These are phyloP conservation scores for Agrypnia vestita DNA, from an alignment of 1,140 invertebrate species.

Conservation along the genomic window DNA sequence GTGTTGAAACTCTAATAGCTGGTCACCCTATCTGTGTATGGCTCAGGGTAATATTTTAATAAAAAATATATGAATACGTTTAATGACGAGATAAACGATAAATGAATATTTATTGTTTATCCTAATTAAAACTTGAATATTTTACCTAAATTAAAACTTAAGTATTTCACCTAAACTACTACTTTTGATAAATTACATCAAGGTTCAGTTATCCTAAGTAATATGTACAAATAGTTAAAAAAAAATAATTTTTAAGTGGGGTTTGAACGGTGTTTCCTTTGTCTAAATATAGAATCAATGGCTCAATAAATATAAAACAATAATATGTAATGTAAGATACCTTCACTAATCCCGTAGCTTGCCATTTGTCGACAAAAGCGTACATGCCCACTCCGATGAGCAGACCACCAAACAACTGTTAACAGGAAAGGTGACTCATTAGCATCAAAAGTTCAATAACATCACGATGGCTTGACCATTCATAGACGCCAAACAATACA, in stretches of 20 bases:
- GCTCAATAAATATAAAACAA: neutral
- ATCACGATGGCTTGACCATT: slow-evolving; percentile 44
- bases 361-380: slow-evolving; percentile 94
- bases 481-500: slow-evolving; percentile 14
- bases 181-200: too few species aligned
- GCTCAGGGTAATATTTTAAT: too few species aligned
- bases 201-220: too few species aligned
- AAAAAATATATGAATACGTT: too few species aligned
- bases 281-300: neutral
- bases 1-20: too few species aligned
- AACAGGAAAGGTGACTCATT: slow-evolving; percentile 62
- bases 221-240: too few species aligned
- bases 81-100: too few species aligned
- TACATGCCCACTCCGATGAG: slow-evolving; percentile 92
- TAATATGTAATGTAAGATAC: slow-evolving; percentile 60
- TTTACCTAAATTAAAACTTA: too few species aligned
- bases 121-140: too few species aligned
- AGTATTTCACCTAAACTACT: too few species aligned
- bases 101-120: too few species aligned
- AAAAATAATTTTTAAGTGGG: neutral
- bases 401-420: slow-evolving; percentile 89
- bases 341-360: slow-evolving; percentile 85
- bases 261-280: neutral
- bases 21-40: too few species aligned
- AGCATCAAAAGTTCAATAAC: slow-evolving; percentile 40